These are phyloP conservation scores for Fundulus diaphanus DNA, from an alignment of 2,797 vertebrate genomes.

Conservation along the genomic window DNA sequence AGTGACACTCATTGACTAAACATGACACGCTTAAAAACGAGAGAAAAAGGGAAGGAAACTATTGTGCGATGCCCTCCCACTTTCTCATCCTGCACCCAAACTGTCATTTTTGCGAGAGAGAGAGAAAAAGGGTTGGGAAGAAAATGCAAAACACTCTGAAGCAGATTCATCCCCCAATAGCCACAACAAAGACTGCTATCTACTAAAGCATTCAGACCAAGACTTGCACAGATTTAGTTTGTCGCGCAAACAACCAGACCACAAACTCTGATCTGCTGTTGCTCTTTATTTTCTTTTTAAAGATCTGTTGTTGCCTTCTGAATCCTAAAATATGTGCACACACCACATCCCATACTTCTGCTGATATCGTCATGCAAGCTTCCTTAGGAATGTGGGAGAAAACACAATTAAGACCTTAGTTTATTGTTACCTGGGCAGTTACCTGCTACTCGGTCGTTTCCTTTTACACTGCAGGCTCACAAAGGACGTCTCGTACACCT, in stretches of 20 bases:
- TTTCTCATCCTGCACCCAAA: slow-evolving; percentile 10
- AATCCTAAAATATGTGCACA: slow-evolving; percentile 41
- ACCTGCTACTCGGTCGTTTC: slow-evolving; percentile 18
- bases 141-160: slow-evolving; percentile 8
- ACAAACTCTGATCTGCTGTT: slow-evolving; percentile 21
- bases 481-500: slow-evolving; percentile 56
- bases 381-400: background rate
- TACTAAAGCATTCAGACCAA: slow-evolving; percentile 17
- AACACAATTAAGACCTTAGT: slow-evolving; percentile 39
- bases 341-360: slow-evolving; percentile 28
- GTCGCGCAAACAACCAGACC: slow-evolving; percentile 12
- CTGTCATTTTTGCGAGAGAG: slow-evolving; percentile 14
- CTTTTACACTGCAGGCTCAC: slow-evolving; percentile 33
- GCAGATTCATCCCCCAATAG: slow-evolving; percentile 1
- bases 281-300: slow-evolving; percentile 41
- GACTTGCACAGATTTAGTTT: slow-evolving; percentile 16
- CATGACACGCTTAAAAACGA: slow-evolving; percentile 4
- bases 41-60: slow-evolving; percentile 39
- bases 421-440: slow-evolving; percentile 52
- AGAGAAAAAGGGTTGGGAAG: slow-evolving; percentile 3
- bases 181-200: slow-evolving; percentile 23
- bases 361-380: slow-evolving; percentile 15
- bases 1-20: slow-evolving; percentile 33
- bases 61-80: slow-evolving; percentile 8
- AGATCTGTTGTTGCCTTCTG: slow-evolving; percentile 37